phyloP scores from a whole-genome alignment of 1,140 invertebrate genomes.

The Calephelis virginiensis region DNA sequence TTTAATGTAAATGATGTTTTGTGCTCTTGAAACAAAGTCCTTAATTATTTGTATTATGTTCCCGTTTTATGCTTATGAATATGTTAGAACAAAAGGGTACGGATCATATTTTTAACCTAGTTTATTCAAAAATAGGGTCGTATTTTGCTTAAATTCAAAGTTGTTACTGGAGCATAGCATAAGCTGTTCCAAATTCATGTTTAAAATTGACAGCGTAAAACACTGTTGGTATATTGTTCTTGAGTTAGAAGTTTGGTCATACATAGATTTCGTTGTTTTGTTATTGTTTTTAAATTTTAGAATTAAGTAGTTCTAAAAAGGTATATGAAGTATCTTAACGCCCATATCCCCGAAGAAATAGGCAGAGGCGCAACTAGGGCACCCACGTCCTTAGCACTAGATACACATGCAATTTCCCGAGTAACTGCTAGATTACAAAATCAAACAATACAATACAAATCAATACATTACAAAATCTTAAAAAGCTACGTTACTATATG shows the following conservation, averaged over 20 bases:
- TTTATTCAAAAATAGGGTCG: conserved; percentile 27
- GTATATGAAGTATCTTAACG: too few relatives aligned
- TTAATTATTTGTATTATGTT: conserved; percentile 44
- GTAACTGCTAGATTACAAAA: too few relatives aligned
- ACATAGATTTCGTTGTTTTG: too few relatives aligned
- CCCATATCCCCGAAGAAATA: too few relatives aligned
- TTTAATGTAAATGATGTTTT: conserved; percentile 49
- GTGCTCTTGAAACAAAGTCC: conserved; percentile 43
- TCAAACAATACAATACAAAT: too few relatives aligned
- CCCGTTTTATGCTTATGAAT: conserved; percentile 21
- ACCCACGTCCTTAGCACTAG: too few relatives aligned
- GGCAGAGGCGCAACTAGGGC: too few relatives aligned
- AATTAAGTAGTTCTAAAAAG: too few relatives aligned
- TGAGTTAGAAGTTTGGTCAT: not conserved
- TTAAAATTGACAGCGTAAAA: conserved; percentile 27
- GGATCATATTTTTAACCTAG: conserved; percentile 30
- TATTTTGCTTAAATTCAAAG: conserved; percentile 21
- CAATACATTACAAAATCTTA: too few relatives aligned
- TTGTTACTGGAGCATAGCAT: conserved; percentile 16
- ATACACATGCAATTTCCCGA: too few relatives aligned
- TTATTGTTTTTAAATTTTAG: too few relatives aligned
- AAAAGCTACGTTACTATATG: too few relatives aligned
- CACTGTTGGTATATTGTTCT: not conserved
- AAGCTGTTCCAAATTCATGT: conserved; percentile 42
- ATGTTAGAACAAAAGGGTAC: conserved; percentile 4